A percentile compares a stretch with the other conserved stretches of the same genome.
These are phyloP conservation scores for Pammene fasciana DNA, from an alignment of 2,888 invertebrate genomes.

Conservation along the genomic window DNA sequence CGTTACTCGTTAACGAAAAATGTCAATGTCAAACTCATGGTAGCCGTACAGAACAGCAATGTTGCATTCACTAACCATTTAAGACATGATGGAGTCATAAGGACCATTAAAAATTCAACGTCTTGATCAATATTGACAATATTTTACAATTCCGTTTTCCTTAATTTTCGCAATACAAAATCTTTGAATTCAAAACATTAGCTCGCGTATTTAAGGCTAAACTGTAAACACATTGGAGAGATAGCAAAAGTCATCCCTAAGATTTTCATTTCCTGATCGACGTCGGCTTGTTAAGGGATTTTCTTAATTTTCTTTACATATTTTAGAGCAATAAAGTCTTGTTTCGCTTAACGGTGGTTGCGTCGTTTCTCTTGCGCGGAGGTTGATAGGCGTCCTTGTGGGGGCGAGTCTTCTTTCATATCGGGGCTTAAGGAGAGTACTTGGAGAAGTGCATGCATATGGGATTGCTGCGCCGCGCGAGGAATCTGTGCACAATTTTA, in stretches of 20 bases:
- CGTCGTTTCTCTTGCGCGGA: slow-evolving; percentile 51
- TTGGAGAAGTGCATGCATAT: slow-evolving; percentile 35
- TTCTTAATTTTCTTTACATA: slow-evolving; percentile 55
- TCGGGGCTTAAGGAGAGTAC: slow-evolving; percentile 61
- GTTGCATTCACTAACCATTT: slow-evolving; percentile 4
- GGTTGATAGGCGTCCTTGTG: slow-evolving; percentile 59
- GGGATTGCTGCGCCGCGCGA: slow-evolving; percentile 15
- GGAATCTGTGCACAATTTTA: slow-evolving; percentile 17
- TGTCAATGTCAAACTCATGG: too few relatives aligned
- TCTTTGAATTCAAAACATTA: too few relatives aligned
- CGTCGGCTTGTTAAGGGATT: slow-evolving; percentile 47
- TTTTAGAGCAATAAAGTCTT: slow-evolving; percentile 55
- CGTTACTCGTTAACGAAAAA: too few relatives aligned
- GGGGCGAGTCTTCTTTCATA: slow-evolving; percentile 66
- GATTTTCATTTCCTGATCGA: slow-evolving; percentile 49
- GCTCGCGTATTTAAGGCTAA: not conserved
- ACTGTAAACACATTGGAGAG: not conserved
- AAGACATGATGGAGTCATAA: slow-evolving; percentile 9
- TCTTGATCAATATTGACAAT: slow-evolving; percentile 46
- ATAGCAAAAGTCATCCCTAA: slow-evolving; percentile 6
- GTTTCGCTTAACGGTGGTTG: slow-evolving; percentile 52
- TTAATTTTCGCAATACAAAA: not conserved
- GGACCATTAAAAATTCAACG: slow-evolving; percentile 1
- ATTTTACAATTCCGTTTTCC: slow-evolving; percentile 63
- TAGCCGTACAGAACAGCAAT: slow-evolving; percentile 7